phyloP scores from a whole-genome alignment of 2,888 invertebrate species.

The Nomada fucata region DNA sequence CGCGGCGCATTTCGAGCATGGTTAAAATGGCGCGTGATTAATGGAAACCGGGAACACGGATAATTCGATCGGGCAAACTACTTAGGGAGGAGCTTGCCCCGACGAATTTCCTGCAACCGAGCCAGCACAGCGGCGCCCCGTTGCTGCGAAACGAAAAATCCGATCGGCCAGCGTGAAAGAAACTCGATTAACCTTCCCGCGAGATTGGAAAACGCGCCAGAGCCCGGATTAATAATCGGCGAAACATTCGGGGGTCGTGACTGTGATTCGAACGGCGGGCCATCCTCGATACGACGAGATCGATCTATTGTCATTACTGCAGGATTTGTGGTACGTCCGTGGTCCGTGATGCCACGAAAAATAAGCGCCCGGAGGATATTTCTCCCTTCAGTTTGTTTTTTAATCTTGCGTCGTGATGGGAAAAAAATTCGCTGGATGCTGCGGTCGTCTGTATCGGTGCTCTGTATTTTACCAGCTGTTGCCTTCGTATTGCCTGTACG shows the following conservation, averaged over 20 bases:
- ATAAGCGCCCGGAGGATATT: too few relatives aligned
- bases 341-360: too few relatives aligned
- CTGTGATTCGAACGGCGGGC: too few relatives aligned
- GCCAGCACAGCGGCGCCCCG: neutral
- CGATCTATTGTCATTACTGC: too few relatives aligned
- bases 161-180: neutral
- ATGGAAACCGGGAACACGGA: slow-evolving; percentile 16
- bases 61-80: slow-evolving; percentile 40
- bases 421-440: too few relatives aligned
- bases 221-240: slow-evolving; percentile 9
- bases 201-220: neutral
- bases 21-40: slow-evolving; percentile 46
- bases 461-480: too few relatives aligned
- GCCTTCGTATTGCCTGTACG: too few relatives aligned
- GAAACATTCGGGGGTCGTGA: slow-evolving; percentile 1
- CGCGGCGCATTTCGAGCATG: slow-evolving; percentile 25
- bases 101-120: slow-evolving; percentile 4
- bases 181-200: slow-evolving; percentile 5
- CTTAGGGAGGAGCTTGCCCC: slow-evolving; percentile 22
- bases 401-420: too few relatives aligned
- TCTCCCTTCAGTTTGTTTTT: too few relatives aligned
- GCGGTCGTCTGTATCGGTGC: too few relatives aligned
- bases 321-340: too few relatives aligned
- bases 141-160: neutral
- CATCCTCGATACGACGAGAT: too few relatives aligned